These are phyloP conservation scores for Zapornia atra DNA, from an alignment of 2,113 vertebrate species.

Conservation along the genomic window DNA sequence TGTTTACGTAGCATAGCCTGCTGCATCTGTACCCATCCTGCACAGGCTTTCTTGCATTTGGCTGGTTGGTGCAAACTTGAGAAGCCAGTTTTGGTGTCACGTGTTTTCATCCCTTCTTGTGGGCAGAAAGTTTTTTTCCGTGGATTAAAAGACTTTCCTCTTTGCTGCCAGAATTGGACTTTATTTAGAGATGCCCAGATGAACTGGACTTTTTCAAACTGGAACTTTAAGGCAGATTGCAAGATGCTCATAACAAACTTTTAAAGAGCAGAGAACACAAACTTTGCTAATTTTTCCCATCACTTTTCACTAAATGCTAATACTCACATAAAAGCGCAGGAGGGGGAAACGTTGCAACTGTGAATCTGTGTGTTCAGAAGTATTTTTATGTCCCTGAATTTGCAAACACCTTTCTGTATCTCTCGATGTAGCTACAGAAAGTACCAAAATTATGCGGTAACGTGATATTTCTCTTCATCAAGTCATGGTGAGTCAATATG, in stretches of 20 bases:
- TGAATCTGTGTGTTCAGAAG: background rate
- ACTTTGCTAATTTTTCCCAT: background rate
- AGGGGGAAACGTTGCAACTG: background rate
- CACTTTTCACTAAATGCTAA: background rate
- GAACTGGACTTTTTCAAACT: background rate
- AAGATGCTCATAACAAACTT: background rate
- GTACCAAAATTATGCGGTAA: background rate
- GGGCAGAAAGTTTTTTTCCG: background rate
- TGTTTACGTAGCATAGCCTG: background rate
- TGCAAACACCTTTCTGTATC: background rate
- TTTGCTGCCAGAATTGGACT: background rate
- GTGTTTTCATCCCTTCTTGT: background rate
- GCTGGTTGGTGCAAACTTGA: background rate
- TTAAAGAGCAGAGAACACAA: background rate
- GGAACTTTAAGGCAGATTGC: background rate
- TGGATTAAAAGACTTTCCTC: background rate
- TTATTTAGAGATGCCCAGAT: background rate
- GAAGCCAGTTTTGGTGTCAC: background rate
- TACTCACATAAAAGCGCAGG: background rate
- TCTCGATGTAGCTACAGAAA: background rate
- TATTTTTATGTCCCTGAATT: background rate
- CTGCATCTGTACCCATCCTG: background rate
- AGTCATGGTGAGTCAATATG: slow-evolving; percentile 42
- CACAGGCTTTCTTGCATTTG: fast-evolving
- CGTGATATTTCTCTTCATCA: slow-evolving; percentile 8